phyloP scores from a whole-genome alignment of 2,888 invertebrate genomes.

The Mantis religiosa region DNA sequence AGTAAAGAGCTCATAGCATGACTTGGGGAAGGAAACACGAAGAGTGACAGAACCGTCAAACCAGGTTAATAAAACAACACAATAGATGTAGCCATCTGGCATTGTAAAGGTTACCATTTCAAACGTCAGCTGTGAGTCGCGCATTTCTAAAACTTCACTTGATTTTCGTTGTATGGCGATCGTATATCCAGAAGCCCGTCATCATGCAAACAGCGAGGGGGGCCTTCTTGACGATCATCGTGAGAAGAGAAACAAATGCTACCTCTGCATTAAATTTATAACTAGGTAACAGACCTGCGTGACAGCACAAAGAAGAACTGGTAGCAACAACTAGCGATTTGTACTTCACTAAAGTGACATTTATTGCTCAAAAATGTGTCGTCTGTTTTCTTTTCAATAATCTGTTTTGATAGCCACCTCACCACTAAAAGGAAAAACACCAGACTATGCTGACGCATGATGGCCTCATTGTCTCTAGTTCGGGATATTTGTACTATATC shows the following conservation, averaged over 20 bases:
- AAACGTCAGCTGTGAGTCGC: constrained; percentile 1
- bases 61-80: not conserved
- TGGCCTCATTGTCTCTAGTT: not conserved
- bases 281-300: not conserved
- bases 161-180: not conserved
- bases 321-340: not conserved
- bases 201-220: not conserved
- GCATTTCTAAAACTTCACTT: constrained; percentile 2
- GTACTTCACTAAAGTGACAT: not conserved
- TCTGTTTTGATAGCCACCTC: not conserved
- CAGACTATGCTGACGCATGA: not conserved
- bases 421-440: not conserved
- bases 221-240: not conserved
- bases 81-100: not conserved
- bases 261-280: not conserved
- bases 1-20: not conserved
- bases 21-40: not conserved
- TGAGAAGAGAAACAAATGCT: not conserved
- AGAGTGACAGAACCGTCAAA: not conserved
- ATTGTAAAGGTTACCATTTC: not conserved
- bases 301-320: not conserved
- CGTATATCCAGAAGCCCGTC: not conserved
- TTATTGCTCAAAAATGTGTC: not conserved
- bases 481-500: not conserved
- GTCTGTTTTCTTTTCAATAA: not conserved